Base-by-base conservation (phyloP, 2,113 vertebrate species). In the Phyllostomus hastatus region DNA sequence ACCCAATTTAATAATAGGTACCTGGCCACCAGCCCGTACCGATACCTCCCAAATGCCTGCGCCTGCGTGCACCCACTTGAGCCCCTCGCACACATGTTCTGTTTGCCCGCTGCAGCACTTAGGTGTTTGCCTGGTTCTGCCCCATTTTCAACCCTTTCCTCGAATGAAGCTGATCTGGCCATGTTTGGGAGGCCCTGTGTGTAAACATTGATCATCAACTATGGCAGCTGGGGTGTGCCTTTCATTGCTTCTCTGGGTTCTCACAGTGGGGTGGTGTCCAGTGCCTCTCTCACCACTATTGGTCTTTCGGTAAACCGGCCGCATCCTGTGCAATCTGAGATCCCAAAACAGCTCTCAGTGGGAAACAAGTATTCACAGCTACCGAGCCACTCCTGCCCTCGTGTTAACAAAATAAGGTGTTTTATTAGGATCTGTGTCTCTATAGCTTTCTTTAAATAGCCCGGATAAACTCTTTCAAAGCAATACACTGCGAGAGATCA, bases 401-500 rank as follows among this genome's bases (percentile, higher is more conserved):
- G 95, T 89, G 83, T 95, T 88, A 97, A 95, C 73, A 57, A 97
- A 97, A 94, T 97, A 83, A 75, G 82, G 94, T 87, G 69, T 89
- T 96, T 95, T 97, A 95, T 97, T 96, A 94, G 91, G 64, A 96
- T 86, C 82, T 59, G 59, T 93, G 72, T 91, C 83, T 97, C 95
- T 96, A 96, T 59, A 89, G 97, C 73, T 97, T 91, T 95, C 96
- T 91, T 95, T 14, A 64, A 64, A 93, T 50, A 80, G 83, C 94
- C 78, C 35, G 91, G 95, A 96, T 96, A 97, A 96, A 97, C 93
- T 80, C 88, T 94, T 94, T 89, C 85, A 96, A 96, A 97, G 93
- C 91, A 94, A 94, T 95, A 81, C 76, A 73, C 86, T 95, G 28
- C 43, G 50, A 83, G 91, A 82, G 91, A 96, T 97, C 95, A 95